phyloP scores from a whole-genome alignment of 2,797 vertebrate genomes.

The Spizella passerina region DNA sequence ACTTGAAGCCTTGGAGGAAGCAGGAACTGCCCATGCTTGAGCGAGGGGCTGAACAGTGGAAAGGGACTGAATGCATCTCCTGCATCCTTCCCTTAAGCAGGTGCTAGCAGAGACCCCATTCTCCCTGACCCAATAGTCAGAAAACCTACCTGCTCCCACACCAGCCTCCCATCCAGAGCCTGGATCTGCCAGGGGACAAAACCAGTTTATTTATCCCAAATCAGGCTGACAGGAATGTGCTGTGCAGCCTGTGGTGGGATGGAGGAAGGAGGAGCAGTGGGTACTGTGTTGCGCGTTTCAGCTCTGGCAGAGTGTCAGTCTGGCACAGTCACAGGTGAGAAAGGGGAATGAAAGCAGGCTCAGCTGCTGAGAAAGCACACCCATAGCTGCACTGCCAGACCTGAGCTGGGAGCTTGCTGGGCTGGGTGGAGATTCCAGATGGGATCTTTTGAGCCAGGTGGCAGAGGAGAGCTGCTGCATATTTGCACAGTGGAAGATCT shows the following conservation, averaged over 20 bases:
- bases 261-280: neutral
- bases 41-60: neutral
- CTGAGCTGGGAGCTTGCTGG: fast-evolving
- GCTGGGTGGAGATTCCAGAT: neutral
- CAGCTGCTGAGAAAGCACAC: neutral
- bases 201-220: neutral
- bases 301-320: neutral
- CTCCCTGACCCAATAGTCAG: neutral
- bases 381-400: neutral
- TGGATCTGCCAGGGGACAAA: neutral
- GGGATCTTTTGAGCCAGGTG: neutral
- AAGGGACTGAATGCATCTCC: fast-evolving
- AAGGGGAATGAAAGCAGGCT: neutral
- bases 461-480: neutral
- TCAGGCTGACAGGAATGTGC: neutral
- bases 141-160: neutral
- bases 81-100: fast-evolving
- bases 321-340: neutral
- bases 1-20: neutral
- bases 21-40: neutral
- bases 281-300: fast-evolving
- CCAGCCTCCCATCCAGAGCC: too few relatives aligned
- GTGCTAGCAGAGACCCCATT: neutral
- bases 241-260: neutral
- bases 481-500: neutral